Percentiles rank a stretch among this genome's conserved stretches.
Conservation (phyloP, 2,113 vertebrate genomes). For the Rhegmatorhina hoffmannsi region DNA sequence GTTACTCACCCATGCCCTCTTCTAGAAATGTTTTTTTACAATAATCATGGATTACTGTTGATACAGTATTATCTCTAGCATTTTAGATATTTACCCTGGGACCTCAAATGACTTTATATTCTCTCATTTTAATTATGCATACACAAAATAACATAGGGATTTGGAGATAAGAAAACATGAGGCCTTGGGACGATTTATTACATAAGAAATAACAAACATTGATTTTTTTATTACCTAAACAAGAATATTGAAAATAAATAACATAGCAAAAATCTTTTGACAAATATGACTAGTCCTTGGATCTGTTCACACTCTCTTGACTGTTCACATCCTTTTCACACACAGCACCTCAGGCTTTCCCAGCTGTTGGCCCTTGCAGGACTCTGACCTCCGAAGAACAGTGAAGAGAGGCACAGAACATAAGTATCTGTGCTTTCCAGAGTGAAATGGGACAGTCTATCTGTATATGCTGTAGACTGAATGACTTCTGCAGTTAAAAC, state of each 20-base stretch:
- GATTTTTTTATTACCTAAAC: not conserved
- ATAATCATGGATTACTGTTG: conserved; percentile 31
- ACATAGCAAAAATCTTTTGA: not conserved
- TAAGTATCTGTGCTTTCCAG: not conserved
- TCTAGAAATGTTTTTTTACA: not conserved
- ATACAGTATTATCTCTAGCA: conserved; percentile 13
- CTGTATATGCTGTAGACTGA: not conserved
- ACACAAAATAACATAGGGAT: not conserved
- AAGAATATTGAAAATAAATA: not conserved
- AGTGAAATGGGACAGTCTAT: not conserved
- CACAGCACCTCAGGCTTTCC: not conserved
- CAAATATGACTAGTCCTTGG: not conserved
- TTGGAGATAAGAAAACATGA: not conserved
- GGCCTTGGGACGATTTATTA: not conserved
- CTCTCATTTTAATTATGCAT: conserved; percentile 23
- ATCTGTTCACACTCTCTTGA: not conserved
- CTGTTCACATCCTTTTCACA: not conserved
- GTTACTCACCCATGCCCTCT: not conserved
- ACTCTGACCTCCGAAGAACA: not conserved
- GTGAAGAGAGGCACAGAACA: not conserved
- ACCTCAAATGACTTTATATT: not conserved
- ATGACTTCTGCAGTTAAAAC: not conserved
- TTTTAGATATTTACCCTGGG: not conserved
- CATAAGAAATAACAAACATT: not conserved
- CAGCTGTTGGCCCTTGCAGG: not conserved